Evolutionary conservation across 2,888 invertebrate genomes (phyloP), one percentile per base, ranked within the genome.

Genomic region (Oscheius myriophilus): DNA sequence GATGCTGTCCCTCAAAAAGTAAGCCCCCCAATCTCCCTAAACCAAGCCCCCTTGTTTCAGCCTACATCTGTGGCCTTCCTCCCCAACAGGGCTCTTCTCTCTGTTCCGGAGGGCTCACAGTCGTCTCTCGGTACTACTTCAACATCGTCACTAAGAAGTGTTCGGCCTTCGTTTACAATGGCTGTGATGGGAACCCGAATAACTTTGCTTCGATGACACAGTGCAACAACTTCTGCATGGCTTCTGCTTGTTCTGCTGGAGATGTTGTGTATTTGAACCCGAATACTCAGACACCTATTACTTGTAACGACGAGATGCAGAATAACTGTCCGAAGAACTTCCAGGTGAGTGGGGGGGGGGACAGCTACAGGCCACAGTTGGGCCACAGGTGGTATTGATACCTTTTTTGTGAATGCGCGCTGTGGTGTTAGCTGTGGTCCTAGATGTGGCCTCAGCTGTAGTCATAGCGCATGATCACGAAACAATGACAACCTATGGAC

Each of bases 121-220:
- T 79, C 16, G 79, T 80, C 69, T 73, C 81, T 9, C 59, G 75
- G 70, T 70, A 42, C 16, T 84, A 84, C 65, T 84, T 82, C 79
- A 84, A 84, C 66, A 84, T 82, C 39, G 83, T 82, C 52, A 82
- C 84, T 18, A 74, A 74, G 18, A 78, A 82, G 54, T 84, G 84
- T 68, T 75, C 80, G 12, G 72, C 78, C 23, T 84, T 84, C 65
- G 75, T 72, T 21, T 84, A 76, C 73, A 81, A 82, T 66, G 84
- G 82, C 12, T 83, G 83, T 62, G 78, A 83, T 46, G 82, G 80
- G 14, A 83, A 81, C 64, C 74, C 80, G 26, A 84, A 84, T 69
- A 82, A 81, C 64, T 82, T 82, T 45, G 82, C 78, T 1, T 79
- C 81, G 4, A 53, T 79, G 33, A 73, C 74, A n/a, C 82, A 82